Conservation (phyloP, 2,797 vertebrate genomes). For the Galagoides demidoff region DNA sequence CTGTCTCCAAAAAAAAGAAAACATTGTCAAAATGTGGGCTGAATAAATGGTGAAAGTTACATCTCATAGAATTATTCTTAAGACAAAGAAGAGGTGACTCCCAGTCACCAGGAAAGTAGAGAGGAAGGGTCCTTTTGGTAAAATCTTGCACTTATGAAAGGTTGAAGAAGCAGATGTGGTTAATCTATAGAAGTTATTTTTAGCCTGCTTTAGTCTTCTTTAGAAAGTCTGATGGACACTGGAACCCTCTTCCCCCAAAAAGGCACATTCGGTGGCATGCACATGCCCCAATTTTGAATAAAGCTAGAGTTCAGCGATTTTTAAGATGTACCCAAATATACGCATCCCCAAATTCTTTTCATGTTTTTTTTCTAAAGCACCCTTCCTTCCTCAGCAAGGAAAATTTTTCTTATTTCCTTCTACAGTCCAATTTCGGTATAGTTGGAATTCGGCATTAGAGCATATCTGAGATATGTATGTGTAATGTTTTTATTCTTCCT, state of each 20-base stretch:
- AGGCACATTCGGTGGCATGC: accelerated
- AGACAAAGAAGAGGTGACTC: neutral
- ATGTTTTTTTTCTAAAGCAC: neutral
- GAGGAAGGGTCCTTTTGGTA: neutral
- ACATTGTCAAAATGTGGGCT: neutral
- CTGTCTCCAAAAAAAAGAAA: neutral
- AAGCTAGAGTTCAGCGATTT: neutral
- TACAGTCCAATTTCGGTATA: neutral
- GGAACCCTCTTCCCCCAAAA: neutral
- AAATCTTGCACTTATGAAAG: neutral
- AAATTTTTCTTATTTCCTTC: neutral
- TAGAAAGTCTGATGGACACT: neutral
- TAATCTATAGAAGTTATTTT: neutral
- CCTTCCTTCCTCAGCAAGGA: neutral
- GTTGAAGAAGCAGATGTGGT: neutral
- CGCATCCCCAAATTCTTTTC: neutral
- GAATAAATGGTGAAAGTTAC: neutral
- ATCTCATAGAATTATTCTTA: neutral
- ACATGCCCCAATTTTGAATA: neutral
- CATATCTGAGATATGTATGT: neutral
- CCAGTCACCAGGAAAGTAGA: neutral
- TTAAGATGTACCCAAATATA: neutral
- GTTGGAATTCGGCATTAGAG: neutral
- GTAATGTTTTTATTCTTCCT: neutral
- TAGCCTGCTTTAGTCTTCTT: neutral